Evolutionary conservation across 2,113 vertebrate genomes (phyloP), one percentile per base, ranked within the genome.

Genomic region (Nothoprocta pentlandii): DNA sequence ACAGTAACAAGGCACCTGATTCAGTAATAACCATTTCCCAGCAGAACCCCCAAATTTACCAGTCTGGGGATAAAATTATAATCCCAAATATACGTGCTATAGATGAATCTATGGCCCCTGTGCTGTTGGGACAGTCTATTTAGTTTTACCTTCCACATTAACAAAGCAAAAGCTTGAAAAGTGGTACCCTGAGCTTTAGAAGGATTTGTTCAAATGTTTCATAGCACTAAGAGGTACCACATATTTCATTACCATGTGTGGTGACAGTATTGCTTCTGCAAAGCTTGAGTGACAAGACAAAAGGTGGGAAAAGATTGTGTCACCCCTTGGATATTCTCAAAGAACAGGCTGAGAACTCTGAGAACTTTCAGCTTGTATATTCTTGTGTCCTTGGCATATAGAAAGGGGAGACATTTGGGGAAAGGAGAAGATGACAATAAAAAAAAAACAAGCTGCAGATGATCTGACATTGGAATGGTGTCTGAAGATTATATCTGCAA

Each of bases 161-260:
- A 61, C 22, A 13, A 15, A 10, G 58, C 34, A 87, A 42, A 77
- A 82, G 56, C 12, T 14, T 30, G 1, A 22, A 59, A 80, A 76
- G 5, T 51, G 42, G 19, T 32, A 63, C 3, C 44, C 74, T 39
- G 46, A 21, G 12, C 58, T 88, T 13, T 32, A 80, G 53, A 73
- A 87, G 28, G 34, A 71, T 13, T 0, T 56, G 12, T 53, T 81
- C 5, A 34, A 89, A 84, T 34, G 4, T 1, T 39, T 81, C 30
- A 11, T 5, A 44, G 68, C 75, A 90, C 46, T 16, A 83, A 36
- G 12, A 83, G 23, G 30, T n/a, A 34, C 0, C 0, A 51, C n/a
- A 58, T 1, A 30, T 7, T n/a, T 12, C 66, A 17, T 77, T 71
- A 54, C 4, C 0, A 0, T 34, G 34, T 4, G 3, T 54, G 20